Conservation (phyloP, 2,888 invertebrate species). For the Chesias legatella region DNA sequence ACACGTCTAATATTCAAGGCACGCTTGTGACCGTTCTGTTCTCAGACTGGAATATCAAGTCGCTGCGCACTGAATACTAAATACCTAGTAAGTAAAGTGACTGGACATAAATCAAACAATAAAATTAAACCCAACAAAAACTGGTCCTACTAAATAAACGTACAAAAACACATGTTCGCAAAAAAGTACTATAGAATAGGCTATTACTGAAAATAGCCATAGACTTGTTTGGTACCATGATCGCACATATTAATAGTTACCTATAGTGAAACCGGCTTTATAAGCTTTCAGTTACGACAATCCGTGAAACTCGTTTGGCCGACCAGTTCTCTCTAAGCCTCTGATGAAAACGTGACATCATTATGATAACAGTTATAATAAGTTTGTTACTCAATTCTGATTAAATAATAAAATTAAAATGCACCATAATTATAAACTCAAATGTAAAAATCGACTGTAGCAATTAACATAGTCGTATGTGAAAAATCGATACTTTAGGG, state of each 20-base stretch:
- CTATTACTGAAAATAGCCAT: constrained; percentile 16
- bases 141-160: constrained; percentile 4
- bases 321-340: constrained; percentile 40
- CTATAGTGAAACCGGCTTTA: constrained; percentile 34
- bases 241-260: constrained; percentile 10
- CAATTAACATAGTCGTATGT: too few relatives aligned
- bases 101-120: constrained; percentile 35
- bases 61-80: constrained; percentile 52
- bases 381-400: constrained; percentile 15
- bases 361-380: constrained; percentile 32
- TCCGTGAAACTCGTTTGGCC: constrained; percentile 37
- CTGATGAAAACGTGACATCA: constrained; percentile 38
- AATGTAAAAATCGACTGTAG: too few relatives aligned
- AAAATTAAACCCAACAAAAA: constrained; percentile 12
- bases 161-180: constrained; percentile 3
- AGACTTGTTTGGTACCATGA: constrained; percentile 15
- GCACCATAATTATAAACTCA: too few relatives aligned
- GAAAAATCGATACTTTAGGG: too few relatives aligned
- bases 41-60: constrained; percentile 61
- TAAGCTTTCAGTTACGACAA: constrained; percentile 39
- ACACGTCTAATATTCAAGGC: constrained; percentile 50
- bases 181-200: constrained; percentile 11
- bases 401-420: constrained; percentile 1
- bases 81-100: constrained; percentile 23
- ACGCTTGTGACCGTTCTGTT: constrained; percentile 58